Evolutionary conservation across 2,797 vertebrate genomes (phyloP).

Genomic region (Natrix natrix): DNA sequence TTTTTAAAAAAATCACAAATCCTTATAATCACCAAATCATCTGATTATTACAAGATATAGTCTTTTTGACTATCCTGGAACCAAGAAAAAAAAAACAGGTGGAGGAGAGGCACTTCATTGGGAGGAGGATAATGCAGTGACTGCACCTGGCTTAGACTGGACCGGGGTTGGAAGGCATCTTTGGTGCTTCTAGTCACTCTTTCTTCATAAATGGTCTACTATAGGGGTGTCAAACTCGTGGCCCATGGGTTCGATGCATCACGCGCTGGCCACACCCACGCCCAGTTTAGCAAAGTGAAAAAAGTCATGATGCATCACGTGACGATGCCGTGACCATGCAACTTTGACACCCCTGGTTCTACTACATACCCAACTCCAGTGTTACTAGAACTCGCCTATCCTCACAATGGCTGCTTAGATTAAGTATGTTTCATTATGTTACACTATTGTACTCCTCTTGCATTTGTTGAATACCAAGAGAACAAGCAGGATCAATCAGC

Average conservation of each 20-base stretch:
- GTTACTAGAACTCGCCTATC: neutral
- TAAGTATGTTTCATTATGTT: neutral
- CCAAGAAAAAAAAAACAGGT: neutral
- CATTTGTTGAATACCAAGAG: neutral
- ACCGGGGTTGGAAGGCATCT: neutral
- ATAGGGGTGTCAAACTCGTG: too few species aligned
- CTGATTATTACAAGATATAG: neutral
- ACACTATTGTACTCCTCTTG: neutral
- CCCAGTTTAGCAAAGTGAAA: too few species aligned
- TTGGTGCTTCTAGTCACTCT: neutral
- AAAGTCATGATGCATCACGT: too few species aligned
- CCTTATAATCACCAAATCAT: neutral
- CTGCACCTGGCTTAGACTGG: neutral
- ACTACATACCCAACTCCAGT: neutral
- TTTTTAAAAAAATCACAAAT: neutral
- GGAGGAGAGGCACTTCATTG: neutral
- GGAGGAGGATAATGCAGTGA: neutral
- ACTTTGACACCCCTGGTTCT: too few species aligned
- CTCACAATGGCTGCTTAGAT: neutral
- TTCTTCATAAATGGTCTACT: neutral
- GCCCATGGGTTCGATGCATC: too few species aligned
- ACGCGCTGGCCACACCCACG: too few species aligned
- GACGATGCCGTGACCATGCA: too few species aligned
- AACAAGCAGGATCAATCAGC: neutral
- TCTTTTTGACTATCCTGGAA: neutral